Evolutionary conservation across 2,888 invertebrate genomes (phyloP), one percentile per base, ranked within the genome.

Genomic region (Trissolcus brochymenae): DNA sequence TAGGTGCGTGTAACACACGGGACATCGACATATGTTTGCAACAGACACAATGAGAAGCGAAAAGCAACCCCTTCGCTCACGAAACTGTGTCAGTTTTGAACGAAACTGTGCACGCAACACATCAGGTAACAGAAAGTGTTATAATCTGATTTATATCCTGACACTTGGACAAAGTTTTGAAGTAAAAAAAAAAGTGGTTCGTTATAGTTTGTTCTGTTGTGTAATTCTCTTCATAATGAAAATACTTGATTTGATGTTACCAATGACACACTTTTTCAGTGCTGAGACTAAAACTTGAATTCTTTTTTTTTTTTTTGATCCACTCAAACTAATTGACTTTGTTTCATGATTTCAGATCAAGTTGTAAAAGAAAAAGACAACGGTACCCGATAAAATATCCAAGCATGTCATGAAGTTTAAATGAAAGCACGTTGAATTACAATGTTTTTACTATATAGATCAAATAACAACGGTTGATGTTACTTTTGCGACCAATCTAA

Each of bases 11-110:
- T 7, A 68, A 53, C 62, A 46, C 43, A 67, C 53, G 57, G 21
- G 46, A 19, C 56, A 46, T 61, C 66, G 73, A 51, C 75, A 68
- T 68, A 75, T 75, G 75, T 68, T n/a, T 64, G 25, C 25, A 62
- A 64, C 73, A 40, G 64, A 49, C 70, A 79, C 71, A 76, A 79
- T 72, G 75, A 65, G 60, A 73, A 61, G 77, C 57, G 49, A 76
- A 80, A 76, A 65, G 67, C 66, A 41, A 80, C 82, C 81, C 83
- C 83, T 81, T 80, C 76, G 59, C 64, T 66, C 66, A 61, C 57
- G 79, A 80, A 82, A 81, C 84, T 86, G 82, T 84, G 84, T 81
- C 87, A 89, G 89, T 89, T 87, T 85, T 84, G 81, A 85, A 83
- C 82, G 84, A 85, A 87, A 87, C 87, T 83, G 87, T 84, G 83